phyloP scores from a whole-genome alignment of 2,888 invertebrate species.

The Lasioglossum vierecki region DNA sequence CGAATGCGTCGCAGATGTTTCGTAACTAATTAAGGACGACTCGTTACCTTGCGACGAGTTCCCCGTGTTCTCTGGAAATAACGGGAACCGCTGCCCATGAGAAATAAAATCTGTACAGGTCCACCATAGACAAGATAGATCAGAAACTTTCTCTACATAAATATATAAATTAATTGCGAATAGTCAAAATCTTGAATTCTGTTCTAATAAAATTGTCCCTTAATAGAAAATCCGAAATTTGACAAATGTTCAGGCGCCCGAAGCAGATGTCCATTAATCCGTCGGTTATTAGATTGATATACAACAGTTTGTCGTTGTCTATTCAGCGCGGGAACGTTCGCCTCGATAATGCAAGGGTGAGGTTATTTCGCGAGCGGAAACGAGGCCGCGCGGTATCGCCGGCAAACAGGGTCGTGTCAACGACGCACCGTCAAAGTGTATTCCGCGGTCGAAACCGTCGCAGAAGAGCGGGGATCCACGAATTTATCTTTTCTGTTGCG shows the following conservation, averaged over 20 bases:
- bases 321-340: not conserved
- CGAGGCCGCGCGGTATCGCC: constrained; percentile 12
- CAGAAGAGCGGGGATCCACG: not conserved
- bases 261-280: not conserved
- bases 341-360: not conserved
- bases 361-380: not conserved
- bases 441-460: not conserved
- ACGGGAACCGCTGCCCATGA: not conserved
- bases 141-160: not conserved
- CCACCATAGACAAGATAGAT: not conserved
- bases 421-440: constrained; percentile 22
- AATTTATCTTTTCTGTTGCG: constrained; percentile 50
- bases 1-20: constrained; percentile 46
- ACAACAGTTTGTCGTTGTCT: not conserved
- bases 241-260: not conserved
- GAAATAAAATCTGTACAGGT: too few species aligned
- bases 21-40: constrained; percentile 50
- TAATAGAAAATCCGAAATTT: not conserved
- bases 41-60: constrained; percentile 28
- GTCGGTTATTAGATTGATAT: not conserved
- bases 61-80: not conserved
- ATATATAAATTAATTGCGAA: not conserved
- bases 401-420: constrained; percentile 26
- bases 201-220: not conserved
- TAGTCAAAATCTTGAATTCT: not conserved